Percentiles rank a stretch among this genome's conserved stretches.
Evolutionary conservation across 2,888 invertebrate genomes (phyloP).

Genomic region (Sesia apiformis): DNA sequence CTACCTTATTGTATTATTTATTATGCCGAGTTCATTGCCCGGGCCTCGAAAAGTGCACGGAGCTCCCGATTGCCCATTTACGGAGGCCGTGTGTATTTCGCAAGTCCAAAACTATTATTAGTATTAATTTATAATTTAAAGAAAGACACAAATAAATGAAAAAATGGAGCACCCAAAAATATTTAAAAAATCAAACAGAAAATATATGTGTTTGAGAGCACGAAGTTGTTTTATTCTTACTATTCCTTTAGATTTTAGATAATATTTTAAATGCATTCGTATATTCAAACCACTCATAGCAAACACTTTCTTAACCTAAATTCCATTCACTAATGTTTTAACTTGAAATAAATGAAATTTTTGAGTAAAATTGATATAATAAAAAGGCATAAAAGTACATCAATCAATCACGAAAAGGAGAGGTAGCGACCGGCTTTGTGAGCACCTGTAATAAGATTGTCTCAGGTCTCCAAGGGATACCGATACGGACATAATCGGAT

Average conservation of each 20-base stretch:
- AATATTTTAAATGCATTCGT: no score
- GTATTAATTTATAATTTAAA: conserved; percentile 70
- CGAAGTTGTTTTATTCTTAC: conserved; percentile 37
- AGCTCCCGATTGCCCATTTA: conserved; percentile 68
- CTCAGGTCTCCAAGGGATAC: conserved; percentile 27
- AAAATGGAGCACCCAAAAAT: conserved; percentile 73
- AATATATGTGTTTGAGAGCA: conserved; percentile 69
- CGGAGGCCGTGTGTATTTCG: conserved; percentile 47
- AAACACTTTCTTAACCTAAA: no score
- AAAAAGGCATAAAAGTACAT: background rate
- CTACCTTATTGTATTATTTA: conserved; percentile 47
- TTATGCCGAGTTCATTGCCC: conserved; percentile 72
- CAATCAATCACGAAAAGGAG: background rate
- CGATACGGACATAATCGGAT: conserved; percentile 35
- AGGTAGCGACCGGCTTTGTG: background rate
- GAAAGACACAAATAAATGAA: conserved; percentile 51
- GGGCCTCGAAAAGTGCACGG: conserved; percentile 48
- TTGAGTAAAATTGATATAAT: background rate
- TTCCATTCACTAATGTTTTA: no score
- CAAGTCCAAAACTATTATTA: conserved; percentile 60
- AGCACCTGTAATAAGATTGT: conserved; percentile 40
- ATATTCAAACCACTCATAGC: no score
- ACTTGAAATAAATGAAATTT: background rate
- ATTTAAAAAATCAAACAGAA: conserved; percentile 57
- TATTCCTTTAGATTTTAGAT: no score